Percentiles rank a stretch among this genome's conserved stretches.
Evolutionary conservation across 1,140 invertebrate species (phyloP).

Genomic region (Leptoteleia sp.): DNA sequence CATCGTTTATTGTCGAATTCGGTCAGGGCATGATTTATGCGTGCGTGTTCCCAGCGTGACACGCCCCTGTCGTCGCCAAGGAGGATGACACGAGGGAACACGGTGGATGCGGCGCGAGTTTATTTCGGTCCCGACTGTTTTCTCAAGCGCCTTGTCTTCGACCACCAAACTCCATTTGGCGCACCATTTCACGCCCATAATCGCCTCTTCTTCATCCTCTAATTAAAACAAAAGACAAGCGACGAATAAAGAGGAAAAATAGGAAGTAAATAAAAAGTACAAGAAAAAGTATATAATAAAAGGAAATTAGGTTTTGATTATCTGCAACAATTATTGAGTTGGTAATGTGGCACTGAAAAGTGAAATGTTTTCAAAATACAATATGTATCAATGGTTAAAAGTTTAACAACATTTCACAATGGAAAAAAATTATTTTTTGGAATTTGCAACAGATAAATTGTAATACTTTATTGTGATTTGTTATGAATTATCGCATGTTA

Average conservation of each 20-base stretch:
- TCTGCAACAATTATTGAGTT: too few species aligned
- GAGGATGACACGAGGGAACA: slow-evolving; percentile 56
- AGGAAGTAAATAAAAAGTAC: neutral
- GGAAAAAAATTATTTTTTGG: too few species aligned
- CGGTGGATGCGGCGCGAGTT: slow-evolving; percentile 71
- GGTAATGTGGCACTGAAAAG: too few species aligned
- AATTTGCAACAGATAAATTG: too few species aligned
- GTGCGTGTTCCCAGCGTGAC: slow-evolving; percentile 34
- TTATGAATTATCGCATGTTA: too few species aligned
- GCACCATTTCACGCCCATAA: slow-evolving; percentile 43
- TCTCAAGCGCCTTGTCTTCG: slow-evolving; percentile 53
- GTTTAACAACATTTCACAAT: too few species aligned
- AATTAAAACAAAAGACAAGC: slow-evolving; percentile 10
- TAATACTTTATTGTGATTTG: too few species aligned
- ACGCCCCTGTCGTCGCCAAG: slow-evolving; percentile 54
- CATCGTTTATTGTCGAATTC: slow-evolving; percentile 38
- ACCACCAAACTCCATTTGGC: slow-evolving; percentile 52
- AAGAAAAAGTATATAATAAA: too few species aligned
- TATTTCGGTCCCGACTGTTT: slow-evolving; percentile 74
- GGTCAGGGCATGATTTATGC: slow-evolving; percentile 44
- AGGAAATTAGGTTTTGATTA: too few species aligned
- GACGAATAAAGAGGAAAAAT: neutral
- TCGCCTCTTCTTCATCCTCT: slow-evolving; percentile 5
- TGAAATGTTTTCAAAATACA: too few species aligned
- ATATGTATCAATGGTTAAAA: too few species aligned